A percentile compares a stretch with the other conserved stretches of the same genome.
These are phyloP conservation scores for Micronycteris hirsuta DNA, from an alignment of 2,113 vertebrate species.

Conservation along the genomic window DNA sequence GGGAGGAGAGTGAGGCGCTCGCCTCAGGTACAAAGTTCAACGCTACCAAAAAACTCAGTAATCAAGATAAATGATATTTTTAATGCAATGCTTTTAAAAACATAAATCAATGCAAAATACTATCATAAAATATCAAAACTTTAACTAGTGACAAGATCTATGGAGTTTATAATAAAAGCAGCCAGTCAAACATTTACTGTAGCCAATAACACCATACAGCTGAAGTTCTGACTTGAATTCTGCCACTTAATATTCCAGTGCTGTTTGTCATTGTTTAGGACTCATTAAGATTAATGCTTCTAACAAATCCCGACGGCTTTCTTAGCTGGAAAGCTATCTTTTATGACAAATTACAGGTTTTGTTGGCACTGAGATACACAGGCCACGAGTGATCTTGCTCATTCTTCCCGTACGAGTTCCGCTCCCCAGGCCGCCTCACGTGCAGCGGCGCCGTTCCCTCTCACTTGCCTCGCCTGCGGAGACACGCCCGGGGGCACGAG, in stretches of 20 bases:
- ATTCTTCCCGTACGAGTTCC: conserved; percentile 64
- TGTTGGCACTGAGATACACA: not conserved
- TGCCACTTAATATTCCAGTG: conserved; percentile 51
- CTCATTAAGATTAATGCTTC: conserved; percentile 41
- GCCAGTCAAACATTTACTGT: not conserved
- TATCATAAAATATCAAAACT: not conserved
- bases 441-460: conserved; percentile 74
- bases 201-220: not conserved
- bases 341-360: conserved; percentile 42
- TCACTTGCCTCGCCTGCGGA: conserved; percentile 53
- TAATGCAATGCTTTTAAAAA: not conserved
- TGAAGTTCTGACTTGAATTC: not conserved
- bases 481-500: not conserved
- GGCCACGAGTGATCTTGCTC: conserved; percentile 16
- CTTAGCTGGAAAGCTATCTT: conserved; percentile 44
- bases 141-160: not conserved
- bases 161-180: not conserved
- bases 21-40: not conserved
- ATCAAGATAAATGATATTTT: not conserved
- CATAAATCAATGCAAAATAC: not conserved
- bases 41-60: not conserved
- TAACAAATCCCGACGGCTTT: conserved; percentile 53
- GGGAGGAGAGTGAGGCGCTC: not conserved
- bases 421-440: conserved; percentile 68
- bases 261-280: conserved; percentile 45